Evolutionary conservation across 2,113 vertebrate species (phyloP).

Genomic region (Mobula birostris): DNA sequence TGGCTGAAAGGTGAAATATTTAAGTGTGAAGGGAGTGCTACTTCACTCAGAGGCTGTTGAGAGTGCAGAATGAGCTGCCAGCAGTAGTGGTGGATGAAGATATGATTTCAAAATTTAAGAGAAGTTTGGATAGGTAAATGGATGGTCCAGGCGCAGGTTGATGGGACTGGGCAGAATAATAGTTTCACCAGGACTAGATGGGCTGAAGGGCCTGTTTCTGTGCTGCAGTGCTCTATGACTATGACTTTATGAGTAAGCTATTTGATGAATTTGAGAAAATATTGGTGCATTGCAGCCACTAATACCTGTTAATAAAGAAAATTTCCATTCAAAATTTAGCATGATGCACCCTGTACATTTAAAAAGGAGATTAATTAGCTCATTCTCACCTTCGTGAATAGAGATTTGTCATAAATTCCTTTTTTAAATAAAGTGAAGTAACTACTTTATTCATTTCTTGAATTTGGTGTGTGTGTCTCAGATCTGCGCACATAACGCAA

Average conservation of each 20-base stretch:
- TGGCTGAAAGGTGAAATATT: too few species aligned
- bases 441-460: neutral
- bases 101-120: too few species aligned
- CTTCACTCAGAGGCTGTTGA: too few species aligned
- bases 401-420: neutral
- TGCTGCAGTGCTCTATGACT: too few species aligned
- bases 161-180: too few species aligned
- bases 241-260: neutral
- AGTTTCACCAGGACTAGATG: too few species aligned
- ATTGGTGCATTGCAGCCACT: neutral
- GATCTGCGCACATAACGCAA: neutral
- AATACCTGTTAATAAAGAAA: neutral
- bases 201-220: too few species aligned
- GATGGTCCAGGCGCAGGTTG: too few species aligned
- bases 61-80: too few species aligned
- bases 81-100: too few species aligned
- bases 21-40: too few species aligned
- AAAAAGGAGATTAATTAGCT: constrained; percentile 15
- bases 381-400: neutral
- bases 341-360: neutral
- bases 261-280: neutral
- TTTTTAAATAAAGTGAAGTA: constrained; percentile 1
- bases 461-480: neutral
- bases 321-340: neutral
- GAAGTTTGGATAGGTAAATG: too few species aligned